Evolutionary conservation across 2,888 invertebrate species (phyloP), one percentile per base, ranked within the genome.

Genomic region (Antheraea yamamai): DNA sequence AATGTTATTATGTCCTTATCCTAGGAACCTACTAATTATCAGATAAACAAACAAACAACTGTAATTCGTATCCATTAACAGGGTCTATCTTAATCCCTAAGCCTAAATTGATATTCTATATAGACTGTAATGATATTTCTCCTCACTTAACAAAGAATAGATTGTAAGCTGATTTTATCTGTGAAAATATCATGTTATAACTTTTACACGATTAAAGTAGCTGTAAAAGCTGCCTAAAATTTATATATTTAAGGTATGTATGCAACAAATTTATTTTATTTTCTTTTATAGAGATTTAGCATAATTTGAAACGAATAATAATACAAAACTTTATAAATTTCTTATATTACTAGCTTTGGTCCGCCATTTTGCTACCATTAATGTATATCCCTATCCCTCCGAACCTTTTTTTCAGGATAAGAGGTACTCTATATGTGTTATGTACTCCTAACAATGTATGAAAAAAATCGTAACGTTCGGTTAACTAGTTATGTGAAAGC

Each of bases 1-100:
- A 10, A 30, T 14, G 35, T 39, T 39, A 30, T 26, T 30, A 2
- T 14, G 26, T 16, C 30, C 30, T 30, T 26, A 16, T 26, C 16
- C 4, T 66, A 66, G 64, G 6, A 30, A 12, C 64, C 26, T 23
- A n/a, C 61, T 68, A 26, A n/a, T 26, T 71, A 61, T 72, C 72
- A 26, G 26, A 74, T 72, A 26, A 75, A 70, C 58, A 26, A 70
- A 73, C 75, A 75, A 73, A 75, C 47, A 70, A 30, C 72, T 51
- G 52, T 58, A 71, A 73, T 73, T 73, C 52, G 20, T 47, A 73
- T 75, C 58, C 73, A 73, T 75, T 75, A 58, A 30, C 55, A 26
- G 20, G 55, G 68, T 70, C 39, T 52, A 35, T 70, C 12, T 35
- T 70, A 74, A 70, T 71, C n/a, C 58, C 8, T n/a, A 55, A 58